Base-by-base conservation (phyloP, 30 jellyfish, hydroid and myxozoan species). In the Catostylus mosaicus region DNA sequence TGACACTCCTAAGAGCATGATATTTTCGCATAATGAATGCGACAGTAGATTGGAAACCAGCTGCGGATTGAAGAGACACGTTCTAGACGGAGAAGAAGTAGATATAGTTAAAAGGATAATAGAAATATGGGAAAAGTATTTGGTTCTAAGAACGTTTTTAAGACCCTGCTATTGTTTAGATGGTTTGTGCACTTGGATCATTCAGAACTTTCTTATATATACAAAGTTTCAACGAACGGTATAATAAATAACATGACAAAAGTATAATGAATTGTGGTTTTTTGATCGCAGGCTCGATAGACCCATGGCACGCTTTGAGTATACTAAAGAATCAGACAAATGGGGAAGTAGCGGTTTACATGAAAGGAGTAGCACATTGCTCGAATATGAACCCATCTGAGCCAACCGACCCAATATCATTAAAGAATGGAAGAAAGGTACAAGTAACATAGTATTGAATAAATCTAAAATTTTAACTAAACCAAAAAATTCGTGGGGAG, bases 221-320 rank as follows among this genome's bases (percentile, higher is more conserved):
- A 14, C 54, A 5, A 40, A 7, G 54, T 40, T 40, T 7, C 14
- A 14, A 40, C 7, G 14, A 7, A 40, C 7, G 11, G 54, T 40
- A 31, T 30, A n/a, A 29, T 34, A 0, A 20, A 60, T 11, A 60
- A 12, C 19, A 69, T 30, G 3, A 2, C 68, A 30, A 30, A 7
- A 4, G 30, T 36, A 27, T 40, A 14, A 7, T 40, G 14, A 14
- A 40, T 5, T n/a, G 67, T 52, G 24, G 67, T 47, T 67, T 10
- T 0, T 5, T 14, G 22, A 16, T 4, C 36, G 23, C 84, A 86
- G 96, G 96, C 52, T 86, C 96, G 20, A 86, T 86, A 35, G 96
- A 86, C 74, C 96, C 96, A 33, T 86, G 96, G 96, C 96, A 86
- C 37, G 84, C 54, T 7, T 76, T 86, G 36, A 56, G 96, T 63